Evolutionary conservation across 2,888 invertebrate species (phyloP), one percentile per base, ranked within the genome.

Genomic region (Stenotaenia linearis): DNA sequence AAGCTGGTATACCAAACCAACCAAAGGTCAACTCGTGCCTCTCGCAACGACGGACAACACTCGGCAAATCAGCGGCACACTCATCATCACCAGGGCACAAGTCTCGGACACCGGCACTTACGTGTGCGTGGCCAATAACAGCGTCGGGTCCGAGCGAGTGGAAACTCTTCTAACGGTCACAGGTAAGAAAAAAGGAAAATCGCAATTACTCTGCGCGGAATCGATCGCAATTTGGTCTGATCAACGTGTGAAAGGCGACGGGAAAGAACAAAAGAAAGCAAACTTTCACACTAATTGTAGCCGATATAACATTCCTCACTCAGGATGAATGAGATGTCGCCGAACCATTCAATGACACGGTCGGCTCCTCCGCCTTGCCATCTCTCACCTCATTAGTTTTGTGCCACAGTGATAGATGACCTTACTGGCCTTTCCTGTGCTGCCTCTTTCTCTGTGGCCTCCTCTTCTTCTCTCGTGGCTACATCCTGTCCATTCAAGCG

Each of bases 51-150:
- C 78, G 25, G 78, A 78, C 25, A 78, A n/a, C 78, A 50, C 28
- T 40, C 25, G 78, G 18, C 78, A 78, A 45, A 78, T 78, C 78
- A 78, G 96, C 81, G 97, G 97, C 80, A 97, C 97, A 81, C 89
- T 97, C 83, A 95, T 97, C 83, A 96, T 98, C 83, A 91, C 93
- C 82, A 94, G 95, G 85, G 95, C 96, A 15, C 91, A 92, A 84
- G 94, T 96, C 61, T 93, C 93, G 84, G 97, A 98, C 87, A 95
- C 95, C 82, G 97, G 97, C 84, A 94, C 95, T 88, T 98, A 97
- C 86, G 88, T 95, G 81, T 97, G 97, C 86, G 94, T 96, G 82
- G 97, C 96, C 0, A 96, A 95, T 85, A 98, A 98, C 86, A 94
- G 95, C 0, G 95, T 97, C 75, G 97, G 97, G 40, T 85, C 94